phyloP scores from a whole-genome alignment of 1,140 invertebrate species.

The Anoplolepis gracilipes region DNA sequence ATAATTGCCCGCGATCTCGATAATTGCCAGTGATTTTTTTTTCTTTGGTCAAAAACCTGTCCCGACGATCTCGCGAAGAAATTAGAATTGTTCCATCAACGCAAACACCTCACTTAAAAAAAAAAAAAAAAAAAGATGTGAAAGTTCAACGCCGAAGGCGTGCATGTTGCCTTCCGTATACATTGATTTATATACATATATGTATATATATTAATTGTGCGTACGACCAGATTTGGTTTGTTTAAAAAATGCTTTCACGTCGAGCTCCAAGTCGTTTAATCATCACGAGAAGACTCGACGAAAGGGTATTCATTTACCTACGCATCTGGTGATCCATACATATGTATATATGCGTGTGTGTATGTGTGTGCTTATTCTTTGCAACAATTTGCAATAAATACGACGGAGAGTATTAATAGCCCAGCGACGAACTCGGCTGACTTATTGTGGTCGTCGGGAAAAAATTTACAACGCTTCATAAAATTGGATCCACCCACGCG shows the following conservation, averaged over 20 bases:
- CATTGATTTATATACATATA: not conserved
- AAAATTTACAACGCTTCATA: not conserved
- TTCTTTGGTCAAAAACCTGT: too few species aligned
- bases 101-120: not conserved
- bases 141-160: not conserved
- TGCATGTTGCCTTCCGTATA: not conserved
- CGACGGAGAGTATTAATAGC: conserved; percentile 36
- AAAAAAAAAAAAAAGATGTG: conserved; percentile 5
- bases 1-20: conserved; percentile 35
- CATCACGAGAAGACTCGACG: not conserved
- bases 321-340: not conserved
- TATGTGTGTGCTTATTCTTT: not conserved
- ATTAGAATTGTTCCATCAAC: not conserved
- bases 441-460: not conserved
- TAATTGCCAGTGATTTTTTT: conserved; percentile 1
- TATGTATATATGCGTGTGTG: not conserved
- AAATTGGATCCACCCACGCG: conserved; percentile 33
- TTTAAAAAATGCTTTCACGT: not conserved
- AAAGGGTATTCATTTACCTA: conserved; percentile 4
- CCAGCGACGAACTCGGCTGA: not conserved
- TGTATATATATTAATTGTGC: conserved; percentile 19
- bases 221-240: not conserved
- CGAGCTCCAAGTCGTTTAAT: not conserved
- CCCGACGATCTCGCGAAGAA: not conserved
- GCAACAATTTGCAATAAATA: conserved; percentile 26